These are phyloP conservation scores for Bradypodion ventrale DNA, from an alignment of 2,797 vertebrate species.

Conservation along the genomic window DNA sequence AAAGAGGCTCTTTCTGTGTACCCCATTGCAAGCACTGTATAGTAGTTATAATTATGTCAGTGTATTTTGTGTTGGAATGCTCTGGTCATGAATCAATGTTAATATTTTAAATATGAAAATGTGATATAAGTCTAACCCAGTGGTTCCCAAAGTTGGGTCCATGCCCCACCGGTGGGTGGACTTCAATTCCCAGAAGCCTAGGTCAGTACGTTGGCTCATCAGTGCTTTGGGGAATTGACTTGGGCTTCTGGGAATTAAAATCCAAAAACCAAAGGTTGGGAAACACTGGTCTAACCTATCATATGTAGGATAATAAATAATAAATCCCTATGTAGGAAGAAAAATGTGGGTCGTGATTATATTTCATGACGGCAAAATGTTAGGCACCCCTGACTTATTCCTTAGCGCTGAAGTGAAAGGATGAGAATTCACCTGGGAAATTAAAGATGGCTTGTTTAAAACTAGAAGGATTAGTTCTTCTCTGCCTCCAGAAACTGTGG, in stretches of 20 bases:
- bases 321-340: background rate
- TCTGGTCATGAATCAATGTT: background rate
- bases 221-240: no score
- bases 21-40: no score
- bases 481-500: background rate
- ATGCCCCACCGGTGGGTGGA: no score
- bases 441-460: background rate
- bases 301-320: background rate
- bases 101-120: background rate
- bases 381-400: background rate
- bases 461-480: background rate
- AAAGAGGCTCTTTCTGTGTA: no score
- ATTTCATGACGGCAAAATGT: background rate
- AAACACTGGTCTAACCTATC: no score
- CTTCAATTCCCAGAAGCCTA: no score
- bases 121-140: no score
- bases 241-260: no score
- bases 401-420: background rate
- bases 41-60: background rate
- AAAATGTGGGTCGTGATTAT: background rate
- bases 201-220: no score
- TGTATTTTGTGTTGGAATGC: background rate
- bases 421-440: no score
- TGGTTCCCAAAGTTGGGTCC: no score
- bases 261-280: no score